Evolutionary conservation across 2,113 vertebrate species (phyloP), one percentile per base, ranked within the genome.

Genomic region (Oenanthe oenanthe): DNA sequence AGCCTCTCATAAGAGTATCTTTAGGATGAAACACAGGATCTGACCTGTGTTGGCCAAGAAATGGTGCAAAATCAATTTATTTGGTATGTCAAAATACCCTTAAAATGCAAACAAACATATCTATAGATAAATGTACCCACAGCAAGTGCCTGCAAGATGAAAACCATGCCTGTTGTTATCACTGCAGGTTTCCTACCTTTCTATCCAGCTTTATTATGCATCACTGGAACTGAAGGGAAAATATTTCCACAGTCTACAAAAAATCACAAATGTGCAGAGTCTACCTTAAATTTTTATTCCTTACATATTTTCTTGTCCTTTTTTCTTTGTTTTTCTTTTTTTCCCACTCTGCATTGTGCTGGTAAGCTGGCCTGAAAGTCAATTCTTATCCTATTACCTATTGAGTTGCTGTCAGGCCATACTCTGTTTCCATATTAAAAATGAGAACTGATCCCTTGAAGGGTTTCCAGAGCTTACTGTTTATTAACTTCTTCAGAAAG

Each of bases 311-410:
- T 40, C 22, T 74, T 62, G 24, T 24, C 4, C 28, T 81, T 61
- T 53, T 40, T 34, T 38, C n/a, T n/a, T n/a, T n/a, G n/a, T n/a
- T n/a, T n/a, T 53, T 40, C 32, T 38, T 51, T 38, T 20, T 24
- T 24, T 7, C 47, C 47, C 43, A 38, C 24, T 76, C 58, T 58
- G 22, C 66, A 58, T 38, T 79, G 42, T 31, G 47, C 58, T 31
- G 62, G 66, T 57, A 95, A 87, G 58, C 16, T 36, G 6, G 36
- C 68, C 85, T 84, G 42, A 81, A 94, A 94, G 74, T 83, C 75
- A 76, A n/a, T 79, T 91, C 60, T 87, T 91, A 92, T 45, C 80
- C 89, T 75, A 70, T 83, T 93, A 85, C 42, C 68, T 48, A 77
- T 0, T 38, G 60, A 90, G 65, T 2, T 90, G 67, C 88, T 80